Evolutionary conservation across 2,113 vertebrate species (phyloP).

Genomic region (Cariama cristata): DNA sequence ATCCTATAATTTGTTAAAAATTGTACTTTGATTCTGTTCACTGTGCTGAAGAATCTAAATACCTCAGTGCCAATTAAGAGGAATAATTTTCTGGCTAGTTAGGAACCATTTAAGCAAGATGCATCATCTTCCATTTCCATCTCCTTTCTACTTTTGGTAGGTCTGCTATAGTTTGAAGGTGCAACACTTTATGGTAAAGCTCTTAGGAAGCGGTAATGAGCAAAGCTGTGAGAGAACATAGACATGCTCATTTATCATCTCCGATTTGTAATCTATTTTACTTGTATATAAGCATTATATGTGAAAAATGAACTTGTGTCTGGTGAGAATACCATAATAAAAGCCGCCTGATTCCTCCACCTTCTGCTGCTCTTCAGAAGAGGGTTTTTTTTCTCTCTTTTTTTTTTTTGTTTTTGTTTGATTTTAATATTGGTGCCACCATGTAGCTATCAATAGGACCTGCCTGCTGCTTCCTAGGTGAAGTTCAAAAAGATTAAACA

Average conservation of each 20-base stretch:
- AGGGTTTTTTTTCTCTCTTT: fast-evolving
- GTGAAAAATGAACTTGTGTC: neutral
- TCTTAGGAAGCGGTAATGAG: neutral
- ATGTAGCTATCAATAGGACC: neutral
- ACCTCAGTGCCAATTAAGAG: neutral
- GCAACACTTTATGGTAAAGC: neutral
- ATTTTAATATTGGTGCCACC: neutral
- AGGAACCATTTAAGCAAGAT: neutral
- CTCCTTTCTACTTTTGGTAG: neutral
- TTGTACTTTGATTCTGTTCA: neutral
- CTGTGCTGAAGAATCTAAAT: neutral
- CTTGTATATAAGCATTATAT: neutral
- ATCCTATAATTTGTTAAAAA: neutral
- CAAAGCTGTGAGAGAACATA: neutral
- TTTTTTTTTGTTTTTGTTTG: neutral
- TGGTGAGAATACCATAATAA: neutral
- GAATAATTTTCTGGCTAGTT: neutral
- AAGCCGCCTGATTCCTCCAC: neutral
- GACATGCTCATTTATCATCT: neutral
- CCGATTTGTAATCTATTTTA: neutral
- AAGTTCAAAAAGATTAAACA: neutral
- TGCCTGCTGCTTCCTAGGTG: neutral
- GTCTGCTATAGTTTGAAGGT: neutral
- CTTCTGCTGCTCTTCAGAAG: neutral
- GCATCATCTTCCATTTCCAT: neutral